Evolutionary conservation across 1,140 invertebrate genomes (phyloP), one percentile per base, ranked within the genome.

Genomic region (Anagrus nilaparvatae): DNA sequence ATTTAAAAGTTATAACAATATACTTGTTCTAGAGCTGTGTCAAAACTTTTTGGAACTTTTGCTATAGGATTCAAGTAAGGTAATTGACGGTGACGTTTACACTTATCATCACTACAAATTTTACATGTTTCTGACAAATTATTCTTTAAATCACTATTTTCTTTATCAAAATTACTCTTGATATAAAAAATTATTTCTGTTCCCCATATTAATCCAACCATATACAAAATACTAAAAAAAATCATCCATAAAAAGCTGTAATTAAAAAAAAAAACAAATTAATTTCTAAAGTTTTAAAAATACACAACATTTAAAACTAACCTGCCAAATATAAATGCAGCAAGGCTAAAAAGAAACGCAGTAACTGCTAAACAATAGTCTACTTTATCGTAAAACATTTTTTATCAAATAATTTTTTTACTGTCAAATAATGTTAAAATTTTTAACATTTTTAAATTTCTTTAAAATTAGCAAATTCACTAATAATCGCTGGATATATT

Each of bases 31-130:
- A 67, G 49, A 9, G 60, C 58, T 25, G 47, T 19, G 29, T 67
- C 61, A 31, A 66, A 59, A 40, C 63, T 61, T 34, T 59, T 59
- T 10, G 65, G 63, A 46, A 67, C 55, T 50, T 64, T 62, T 1
- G 63, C 51, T 40, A 56, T 70, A n/a, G 54, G 55, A 31, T 55
- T 57, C 47, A 39, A 39, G 30, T 65, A 49, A 2, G 54, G 25
- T 28, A 47, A 48, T 12, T 55, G 55, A 24, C 52, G 54, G 33
- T 70, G 66, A 16, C 67, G 58, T 16, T 61, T 65, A 32, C 67
- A 70, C n/a, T 49, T 50, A 20, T 57, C 52, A 27, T 61, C 58
- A 23, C 59, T 57, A 23, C 67, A 70, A 24, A 70, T 60, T 12
- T 39, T 45, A 41, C 63, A 66, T 2, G 37, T 43, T 29, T 56